Evolutionary conservation across 2,888 invertebrate genomes (phyloP).

Genomic region (Sphecodes monilicornis): DNA sequence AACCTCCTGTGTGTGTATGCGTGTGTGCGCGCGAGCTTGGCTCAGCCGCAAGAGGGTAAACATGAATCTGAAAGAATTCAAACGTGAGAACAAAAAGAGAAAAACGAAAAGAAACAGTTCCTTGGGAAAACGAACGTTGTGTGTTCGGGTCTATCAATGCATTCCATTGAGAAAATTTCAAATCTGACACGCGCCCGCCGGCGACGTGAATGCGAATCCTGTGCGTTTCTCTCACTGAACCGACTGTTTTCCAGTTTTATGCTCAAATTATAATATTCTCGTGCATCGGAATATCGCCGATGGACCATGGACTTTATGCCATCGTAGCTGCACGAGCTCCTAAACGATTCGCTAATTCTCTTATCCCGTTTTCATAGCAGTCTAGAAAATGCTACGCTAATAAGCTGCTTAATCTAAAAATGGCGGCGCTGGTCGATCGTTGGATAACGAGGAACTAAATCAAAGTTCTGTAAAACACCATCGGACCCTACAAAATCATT

Average conservation of each 20-base stretch:
- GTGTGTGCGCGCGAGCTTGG: not conserved
- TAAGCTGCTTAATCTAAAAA: no score
- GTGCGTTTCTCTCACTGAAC: not conserved
- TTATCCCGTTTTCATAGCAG: no score
- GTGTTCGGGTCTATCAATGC: not conserved
- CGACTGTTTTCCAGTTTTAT: not conserved
- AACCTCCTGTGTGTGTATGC: not conserved
- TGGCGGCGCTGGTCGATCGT: no score
- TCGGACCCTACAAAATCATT: no score
- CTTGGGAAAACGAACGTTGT: not conserved
- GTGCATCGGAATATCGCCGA: not conserved
- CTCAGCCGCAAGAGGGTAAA: not conserved
- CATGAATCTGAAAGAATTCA: not conserved
- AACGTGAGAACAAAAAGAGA: not conserved
- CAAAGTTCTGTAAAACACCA: no score
- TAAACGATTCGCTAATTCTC: no score
- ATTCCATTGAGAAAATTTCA: not conserved
- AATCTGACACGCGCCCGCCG: not conserved
- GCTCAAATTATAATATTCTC: not conserved
- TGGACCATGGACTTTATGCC: not conserved
- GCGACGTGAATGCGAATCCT: not conserved
- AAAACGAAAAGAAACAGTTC: not conserved
- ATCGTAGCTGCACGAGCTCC: no score
- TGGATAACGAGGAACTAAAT: no score
- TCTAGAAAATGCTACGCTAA: no score